These are phyloP conservation scores for Lemur catta DNA, from an alignment of 2,797 vertebrate genomes.

Conservation along the genomic window DNA sequence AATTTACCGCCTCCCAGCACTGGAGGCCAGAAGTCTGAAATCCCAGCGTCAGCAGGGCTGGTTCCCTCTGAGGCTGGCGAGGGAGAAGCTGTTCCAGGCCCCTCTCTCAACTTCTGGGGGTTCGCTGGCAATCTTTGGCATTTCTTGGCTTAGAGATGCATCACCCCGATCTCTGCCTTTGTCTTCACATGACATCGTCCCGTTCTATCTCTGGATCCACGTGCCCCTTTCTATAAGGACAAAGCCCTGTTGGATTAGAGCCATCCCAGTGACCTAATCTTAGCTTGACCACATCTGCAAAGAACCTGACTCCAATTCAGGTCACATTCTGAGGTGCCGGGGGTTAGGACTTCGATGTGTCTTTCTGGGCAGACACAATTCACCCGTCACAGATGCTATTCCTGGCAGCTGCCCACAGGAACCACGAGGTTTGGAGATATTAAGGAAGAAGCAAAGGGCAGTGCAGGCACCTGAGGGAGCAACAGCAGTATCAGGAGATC, in stretches of 20 bases:
- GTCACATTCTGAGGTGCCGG: not conserved
- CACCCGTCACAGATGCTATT: not conserved
- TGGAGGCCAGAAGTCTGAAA: not conserved
- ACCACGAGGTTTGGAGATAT: not conserved
- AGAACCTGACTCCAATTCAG: not conserved
- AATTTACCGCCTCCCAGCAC: not conserved
- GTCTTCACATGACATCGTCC: not conserved
- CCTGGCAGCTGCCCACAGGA: not conserved
- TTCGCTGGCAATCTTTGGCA: not conserved
- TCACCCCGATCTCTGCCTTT: not conserved
- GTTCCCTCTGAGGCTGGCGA: not conserved
- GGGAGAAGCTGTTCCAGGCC: not conserved
- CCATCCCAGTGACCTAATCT: not conserved
- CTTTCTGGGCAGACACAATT: not conserved
- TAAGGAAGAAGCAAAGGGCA: not conserved
- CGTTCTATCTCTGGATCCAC: not conserved
- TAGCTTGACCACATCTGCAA: no score
- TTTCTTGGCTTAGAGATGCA: no score
- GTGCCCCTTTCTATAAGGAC: not conserved
- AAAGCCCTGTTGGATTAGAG: not conserved
- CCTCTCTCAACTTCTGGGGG: not conserved
- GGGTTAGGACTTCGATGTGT: not conserved
- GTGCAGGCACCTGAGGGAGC: accelerated
- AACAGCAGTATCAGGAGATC: not conserved
- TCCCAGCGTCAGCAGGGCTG: not conserved